A percentile compares a stretch with the other conserved stretches of the same genome.
Conservation (phyloP, 2,888 invertebrate genomes). For the Trichogramma evanescens region DNA sequence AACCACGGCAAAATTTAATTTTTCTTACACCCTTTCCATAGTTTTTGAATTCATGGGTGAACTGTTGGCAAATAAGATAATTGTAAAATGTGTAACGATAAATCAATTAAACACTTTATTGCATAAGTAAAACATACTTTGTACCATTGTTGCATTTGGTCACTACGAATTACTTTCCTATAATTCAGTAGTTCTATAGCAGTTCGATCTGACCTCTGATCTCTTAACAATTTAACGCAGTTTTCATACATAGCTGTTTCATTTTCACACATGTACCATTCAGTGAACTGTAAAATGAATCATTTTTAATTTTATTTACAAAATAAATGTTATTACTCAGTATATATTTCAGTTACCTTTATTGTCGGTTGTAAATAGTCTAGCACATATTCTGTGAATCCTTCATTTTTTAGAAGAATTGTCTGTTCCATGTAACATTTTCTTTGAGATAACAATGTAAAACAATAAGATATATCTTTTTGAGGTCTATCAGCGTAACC, state of each 20-base stretch:
- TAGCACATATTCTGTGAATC: slow-evolving; percentile 45
- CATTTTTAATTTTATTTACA: neutral
- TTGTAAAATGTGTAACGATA: neutral
- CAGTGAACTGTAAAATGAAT: slow-evolving; percentile 31
- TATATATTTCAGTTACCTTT: slow-evolving; percentile 32
- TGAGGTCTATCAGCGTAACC: slow-evolving; percentile 36
- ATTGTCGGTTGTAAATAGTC: slow-evolving; percentile 51
- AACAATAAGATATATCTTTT: slow-evolving; percentile 43
- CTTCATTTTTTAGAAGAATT: slow-evolving; percentile 45
- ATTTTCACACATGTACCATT: slow-evolving; percentile 38
- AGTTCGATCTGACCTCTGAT: slow-evolving; percentile 29
- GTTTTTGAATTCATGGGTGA: slow-evolving; percentile 49
- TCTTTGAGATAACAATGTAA: slow-evolving; percentile 53
- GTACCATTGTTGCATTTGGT: slow-evolving; percentile 38
- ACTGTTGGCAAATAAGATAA: slow-evolving; percentile 35
- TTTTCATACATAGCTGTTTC: slow-evolving; percentile 38
- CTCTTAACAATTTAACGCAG: slow-evolving; percentile 30
- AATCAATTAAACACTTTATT: neutral
- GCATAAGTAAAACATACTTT: slow-evolving; percentile 23
- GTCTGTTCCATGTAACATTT: slow-evolving; percentile 49
- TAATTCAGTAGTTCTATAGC: slow-evolving; percentile 28
- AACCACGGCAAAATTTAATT: slow-evolving; percentile 52
- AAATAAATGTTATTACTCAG: neutral
- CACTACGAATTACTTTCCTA: slow-evolving; percentile 23
- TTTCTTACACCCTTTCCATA: slow-evolving; percentile 51